These are phyloP conservation scores for Sebastes taczanowskii DNA, from an alignment of 2,797 vertebrate species.

Conservation along the genomic window DNA sequence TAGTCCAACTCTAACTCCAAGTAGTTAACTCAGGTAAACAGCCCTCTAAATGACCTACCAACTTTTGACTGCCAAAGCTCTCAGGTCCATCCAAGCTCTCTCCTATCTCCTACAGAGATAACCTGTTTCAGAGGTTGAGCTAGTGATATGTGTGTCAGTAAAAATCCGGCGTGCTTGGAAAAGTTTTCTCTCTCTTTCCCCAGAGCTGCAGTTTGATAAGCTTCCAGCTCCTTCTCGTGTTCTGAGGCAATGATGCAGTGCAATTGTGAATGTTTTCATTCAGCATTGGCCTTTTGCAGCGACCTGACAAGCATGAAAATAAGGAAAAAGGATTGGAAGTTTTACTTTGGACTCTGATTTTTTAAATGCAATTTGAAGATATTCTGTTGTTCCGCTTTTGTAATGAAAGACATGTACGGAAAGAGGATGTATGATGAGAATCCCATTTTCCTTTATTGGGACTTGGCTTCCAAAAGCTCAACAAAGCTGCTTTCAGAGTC, in stretches of 20 bases:
- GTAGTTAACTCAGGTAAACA: slow-evolving; percentile 4
- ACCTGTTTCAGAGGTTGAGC: slow-evolving; percentile 18
- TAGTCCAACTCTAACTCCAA: not conserved
- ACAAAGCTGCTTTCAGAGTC: slow-evolving; percentile 23
- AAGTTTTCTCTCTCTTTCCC: slow-evolving; percentile 44
- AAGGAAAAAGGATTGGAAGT: slow-evolving; percentile 20
- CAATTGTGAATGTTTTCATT: slow-evolving; percentile 52
- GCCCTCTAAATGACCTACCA: slow-evolving; percentile 24
- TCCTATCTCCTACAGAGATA: slow-evolving; percentile 15
- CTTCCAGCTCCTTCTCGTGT: slow-evolving; percentile 53
- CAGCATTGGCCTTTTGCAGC: slow-evolving; percentile 30
- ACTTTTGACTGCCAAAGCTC: not conserved
- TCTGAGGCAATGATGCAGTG: slow-evolving; percentile 29
- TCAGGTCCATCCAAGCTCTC: slow-evolving; percentile 5
- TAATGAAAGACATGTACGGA: slow-evolving; percentile 44
- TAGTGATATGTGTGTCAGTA: slow-evolving; percentile 46
- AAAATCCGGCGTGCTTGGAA: slow-evolving; percentile 55
- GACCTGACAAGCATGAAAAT: slow-evolving; percentile 59
- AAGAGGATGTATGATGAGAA: slow-evolving; percentile 26
- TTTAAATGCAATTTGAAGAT: slow-evolving; percentile 37
- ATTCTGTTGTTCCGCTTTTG: slow-evolving; percentile 32
- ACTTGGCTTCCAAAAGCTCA: slow-evolving; percentile 46
- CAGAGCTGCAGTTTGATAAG: slow-evolving; percentile 58
- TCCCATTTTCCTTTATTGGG: slow-evolving; percentile 33
- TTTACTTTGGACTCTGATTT: slow-evolving; percentile 30